Evolutionary conservation across 2,888 invertebrate genomes (phyloP).

Genomic region (Ditula angustiorana): DNA sequence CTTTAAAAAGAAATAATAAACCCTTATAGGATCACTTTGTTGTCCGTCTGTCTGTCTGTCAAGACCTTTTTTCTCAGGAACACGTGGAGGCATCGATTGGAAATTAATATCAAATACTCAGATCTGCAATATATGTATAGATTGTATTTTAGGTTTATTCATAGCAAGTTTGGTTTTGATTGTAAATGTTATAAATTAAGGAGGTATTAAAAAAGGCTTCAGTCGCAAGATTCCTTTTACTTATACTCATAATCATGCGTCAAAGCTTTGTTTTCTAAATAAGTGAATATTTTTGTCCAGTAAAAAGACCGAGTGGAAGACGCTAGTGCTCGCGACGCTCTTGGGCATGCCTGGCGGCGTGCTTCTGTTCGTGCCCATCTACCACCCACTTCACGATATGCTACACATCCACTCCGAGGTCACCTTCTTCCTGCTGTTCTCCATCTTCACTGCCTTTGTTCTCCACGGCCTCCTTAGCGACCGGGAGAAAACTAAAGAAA

Average conservation of each 20-base stretch:
- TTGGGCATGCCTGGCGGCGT: constrained; percentile 91
- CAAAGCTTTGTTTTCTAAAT: not conserved
- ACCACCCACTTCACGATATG: constrained; percentile 91
- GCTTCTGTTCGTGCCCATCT: constrained; percentile 89
- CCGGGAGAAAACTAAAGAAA: constrained; percentile 59
- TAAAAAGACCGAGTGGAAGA: constrained; percentile 60
- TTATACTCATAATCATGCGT: no score
- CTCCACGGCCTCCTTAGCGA: constrained; percentile 86
- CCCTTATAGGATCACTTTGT: no score
- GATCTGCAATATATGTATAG: not conserved
- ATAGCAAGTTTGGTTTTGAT: not conserved
- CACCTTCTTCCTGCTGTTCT: constrained; percentile 87
- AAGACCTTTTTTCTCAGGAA: no score
- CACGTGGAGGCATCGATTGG: no score
- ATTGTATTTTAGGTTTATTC: not conserved
- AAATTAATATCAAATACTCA: no score
- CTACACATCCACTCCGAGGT: constrained; percentile 89
- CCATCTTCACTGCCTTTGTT: constrained; percentile 85
- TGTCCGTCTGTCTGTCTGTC: no score
- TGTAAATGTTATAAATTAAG: no score
- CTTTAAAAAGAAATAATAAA: no score
- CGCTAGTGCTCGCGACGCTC: constrained; percentile 84
- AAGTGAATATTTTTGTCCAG: constrained; percentile 66
- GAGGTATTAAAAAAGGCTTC: no score
- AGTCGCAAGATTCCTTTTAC: no score